These are phyloP conservation scores for Centruroides vittatus DNA, from an alignment of 1,140 invertebrate species.

Conservation along the genomic window DNA sequence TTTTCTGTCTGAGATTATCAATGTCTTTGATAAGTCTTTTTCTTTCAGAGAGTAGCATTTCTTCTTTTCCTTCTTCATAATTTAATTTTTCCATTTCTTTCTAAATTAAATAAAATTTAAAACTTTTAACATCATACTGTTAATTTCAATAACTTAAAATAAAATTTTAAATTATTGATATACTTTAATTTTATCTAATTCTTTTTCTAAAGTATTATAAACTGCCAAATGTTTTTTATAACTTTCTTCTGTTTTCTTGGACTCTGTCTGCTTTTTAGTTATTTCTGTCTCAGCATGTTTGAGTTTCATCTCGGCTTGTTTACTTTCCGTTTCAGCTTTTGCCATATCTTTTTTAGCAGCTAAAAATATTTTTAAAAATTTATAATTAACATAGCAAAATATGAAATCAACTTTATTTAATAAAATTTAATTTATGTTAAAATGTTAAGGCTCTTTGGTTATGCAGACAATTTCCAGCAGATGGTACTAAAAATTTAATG, in stretches of 20 bases:
- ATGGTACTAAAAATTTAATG: no score
- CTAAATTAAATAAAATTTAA: conserved; percentile 21
- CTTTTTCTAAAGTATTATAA: conserved; percentile 37
- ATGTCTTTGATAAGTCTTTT: conserved; percentile 40
- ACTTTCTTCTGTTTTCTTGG: conserved; percentile 51
- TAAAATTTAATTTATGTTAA: no score
- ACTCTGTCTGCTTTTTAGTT: conserved; percentile 47
- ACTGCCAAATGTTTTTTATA: conserved; percentile 46
- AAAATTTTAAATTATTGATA: conserved; percentile 6
- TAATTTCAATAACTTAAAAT: no score
- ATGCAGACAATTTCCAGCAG: no score
- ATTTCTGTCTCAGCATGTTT: conserved; percentile 52
- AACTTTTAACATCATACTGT: no score
- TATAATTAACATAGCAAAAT: no score
- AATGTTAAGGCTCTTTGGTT: no score
- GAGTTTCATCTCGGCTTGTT: conserved; percentile 61
- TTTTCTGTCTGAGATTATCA: conserved; percentile 27
- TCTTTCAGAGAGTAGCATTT: conserved; percentile 1
- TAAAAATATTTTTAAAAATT: conserved; percentile 24
- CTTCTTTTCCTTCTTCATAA: conserved; percentile 35
- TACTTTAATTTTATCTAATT: conserved; percentile 41
- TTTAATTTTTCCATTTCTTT: conserved; percentile 42
- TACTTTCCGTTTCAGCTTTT: conserved; percentile 61
- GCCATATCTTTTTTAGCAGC: conserved; percentile 57
- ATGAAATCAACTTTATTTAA: no score